Evolutionary conservation across 2,113 vertebrate species (phyloP).

Genomic region (Muscicapa adusta): DNA sequence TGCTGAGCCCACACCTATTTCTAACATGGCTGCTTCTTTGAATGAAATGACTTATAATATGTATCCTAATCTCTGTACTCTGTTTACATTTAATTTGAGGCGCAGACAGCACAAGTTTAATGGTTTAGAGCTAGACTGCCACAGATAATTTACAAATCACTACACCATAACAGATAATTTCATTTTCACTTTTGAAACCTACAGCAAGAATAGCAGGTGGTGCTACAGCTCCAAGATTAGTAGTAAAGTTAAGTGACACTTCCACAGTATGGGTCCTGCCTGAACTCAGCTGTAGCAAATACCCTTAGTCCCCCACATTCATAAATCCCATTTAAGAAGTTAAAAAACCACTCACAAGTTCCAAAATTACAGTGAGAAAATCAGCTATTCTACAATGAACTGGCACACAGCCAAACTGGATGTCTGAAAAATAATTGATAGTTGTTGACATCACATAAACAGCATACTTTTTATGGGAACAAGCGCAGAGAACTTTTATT

Average conservation of each 20-base stretch:
- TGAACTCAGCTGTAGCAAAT: neutral
- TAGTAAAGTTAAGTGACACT: neutral
- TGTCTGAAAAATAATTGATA: neutral
- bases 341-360: neutral
- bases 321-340: neutral
- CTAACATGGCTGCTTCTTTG: neutral
- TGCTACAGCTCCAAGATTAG: constrained; percentile 4
- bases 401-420: neutral
- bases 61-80: neutral
- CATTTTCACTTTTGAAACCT: constrained; percentile 5
- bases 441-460: neutral
- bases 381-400: neutral
- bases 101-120: neutral
- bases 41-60: neutral
- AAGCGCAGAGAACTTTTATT: neutral
- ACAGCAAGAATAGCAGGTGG: constrained; percentile 17
- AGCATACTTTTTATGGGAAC: neutral
- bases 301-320: neutral
- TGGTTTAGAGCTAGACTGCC: constrained; percentile 11
- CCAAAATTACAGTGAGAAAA: neutral
- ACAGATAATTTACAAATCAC: constrained; percentile 29
- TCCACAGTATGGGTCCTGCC: neutral
- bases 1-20: neutral
- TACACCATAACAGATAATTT: neutral
- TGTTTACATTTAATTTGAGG: neutral